Percentiles rank a stretch among this genome's conserved stretches.
These are phyloP conservation scores for Perdix hodgsoniae DNA, from an alignment of 2,797 vertebrate genomes.

Conservation along the genomic window DNA sequence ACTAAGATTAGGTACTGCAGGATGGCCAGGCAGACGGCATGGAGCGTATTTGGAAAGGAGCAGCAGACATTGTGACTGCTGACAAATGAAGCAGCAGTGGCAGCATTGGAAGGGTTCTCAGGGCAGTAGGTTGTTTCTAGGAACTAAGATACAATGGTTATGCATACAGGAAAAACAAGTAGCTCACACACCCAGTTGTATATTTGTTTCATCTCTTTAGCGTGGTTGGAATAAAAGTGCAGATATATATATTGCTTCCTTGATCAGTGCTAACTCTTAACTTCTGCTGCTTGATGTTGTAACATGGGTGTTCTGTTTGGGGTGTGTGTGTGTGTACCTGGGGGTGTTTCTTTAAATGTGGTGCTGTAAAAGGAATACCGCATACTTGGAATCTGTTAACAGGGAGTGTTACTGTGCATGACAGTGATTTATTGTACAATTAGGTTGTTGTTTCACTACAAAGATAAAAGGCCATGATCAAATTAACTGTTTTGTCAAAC, in stretches of 20 bases:
- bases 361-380: not conserved
- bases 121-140: not conserved
- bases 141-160: not conserved
- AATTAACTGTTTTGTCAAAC: not conserved
- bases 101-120: not conserved
- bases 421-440: not conserved
- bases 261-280: not conserved
- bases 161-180: not conserved
- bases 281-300: not conserved
- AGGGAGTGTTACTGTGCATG: not conserved
- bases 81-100: not conserved
- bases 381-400: not conserved
- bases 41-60: not conserved
- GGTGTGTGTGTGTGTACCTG: accelerated
- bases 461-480: not conserved
- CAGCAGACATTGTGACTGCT: not conserved
- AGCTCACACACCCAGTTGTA: not conserved
- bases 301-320: not conserved
- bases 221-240: not conserved
- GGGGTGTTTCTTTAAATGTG: not conserved
- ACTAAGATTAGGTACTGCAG: not conserved
- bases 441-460: not conserved
- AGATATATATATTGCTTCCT: not conserved
- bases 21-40: not conserved
- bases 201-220: not conserved